Base-by-base conservation (phyloP, 2,888 invertebrate genomes). In the Palloptera scutellata region DNA sequence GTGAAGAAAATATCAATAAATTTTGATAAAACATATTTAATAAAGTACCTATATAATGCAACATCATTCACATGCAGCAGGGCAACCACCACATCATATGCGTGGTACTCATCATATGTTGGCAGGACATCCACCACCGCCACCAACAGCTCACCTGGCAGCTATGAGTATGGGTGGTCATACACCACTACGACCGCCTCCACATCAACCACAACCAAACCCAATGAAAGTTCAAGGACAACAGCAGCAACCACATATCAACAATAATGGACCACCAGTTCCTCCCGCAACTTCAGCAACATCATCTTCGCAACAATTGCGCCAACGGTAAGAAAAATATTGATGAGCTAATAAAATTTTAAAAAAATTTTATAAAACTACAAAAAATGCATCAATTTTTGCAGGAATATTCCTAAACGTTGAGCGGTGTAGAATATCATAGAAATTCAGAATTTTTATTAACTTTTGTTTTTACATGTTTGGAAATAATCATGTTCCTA, bases 11-110 rank as follows among this genome's bases (percentile, higher is more conserved):
- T 30, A 30, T 30, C 2, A 30, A 6, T 30, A 30, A 30, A 13
- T 48, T 13, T 48, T 48, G 4, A 15, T 48, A 30, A 30, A 30
- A 30, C 6, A 4, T 30, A 30, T 30, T 30, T 30, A 30, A 30
- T 30, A 48, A 53, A 17, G 8, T 15, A 5, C 11, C 8, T 62
- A 11, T 9, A 58, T 66, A 12, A 70, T 70, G 69, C 70, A 70
- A 51, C 70, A 70, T 63, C 68, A 70, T 60, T 43, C 70, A 51
- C 70, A 70, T 64, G 57, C 64, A 40, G 58, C 66, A 48, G 68
- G 66, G 5, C 51, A 66, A 52, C 55, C 66, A 17, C 68, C 70
- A 43, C 62, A 64, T n/a, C 70, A 70, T 42, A 64, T 70, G 66
- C 68, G 61, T 41, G 64, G 30, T 30, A 2, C 54, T 45, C 70